Conservation (phyloP, 2,888 invertebrate species). For the Mesochorus sp. region DNA sequence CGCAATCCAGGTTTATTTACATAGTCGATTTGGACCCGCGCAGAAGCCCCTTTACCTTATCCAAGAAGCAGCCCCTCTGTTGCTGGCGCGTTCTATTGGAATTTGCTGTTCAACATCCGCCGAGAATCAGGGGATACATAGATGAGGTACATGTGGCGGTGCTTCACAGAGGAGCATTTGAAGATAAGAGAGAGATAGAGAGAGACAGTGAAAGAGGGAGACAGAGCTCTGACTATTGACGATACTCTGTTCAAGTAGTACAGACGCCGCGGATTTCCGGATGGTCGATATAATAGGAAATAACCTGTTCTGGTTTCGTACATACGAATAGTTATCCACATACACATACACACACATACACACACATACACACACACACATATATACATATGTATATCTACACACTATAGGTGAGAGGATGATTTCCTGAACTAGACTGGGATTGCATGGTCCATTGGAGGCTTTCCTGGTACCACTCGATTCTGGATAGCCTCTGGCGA, state of each 20-base stretch:
- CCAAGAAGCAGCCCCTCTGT: not conserved
- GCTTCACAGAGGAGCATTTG: slow-evolving; percentile 24
- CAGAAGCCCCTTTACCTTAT: not conserved
- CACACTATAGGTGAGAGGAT: slow-evolving; percentile 17
- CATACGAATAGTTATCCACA: slow-evolving; percentile 2
- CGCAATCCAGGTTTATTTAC: not conserved
- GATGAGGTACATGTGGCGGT: not conserved
- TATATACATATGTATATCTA: not conserved
- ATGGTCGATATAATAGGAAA: slow-evolving; percentile 16
- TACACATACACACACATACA: too few relatives aligned
- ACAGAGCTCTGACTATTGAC: slow-evolving; percentile 11
- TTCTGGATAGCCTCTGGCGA: slow-evolving; percentile 22
- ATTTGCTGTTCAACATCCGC: slow-evolving; percentile 12
- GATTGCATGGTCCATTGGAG: slow-evolving; percentile 20
- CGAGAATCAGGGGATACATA: not conserved
- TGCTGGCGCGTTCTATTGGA: slow-evolving; percentile 20
- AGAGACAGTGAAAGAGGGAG: not conserved
- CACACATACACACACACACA: too few relatives aligned
- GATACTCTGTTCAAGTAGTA: slow-evolving; percentile 19
- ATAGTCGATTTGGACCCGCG: not conserved
- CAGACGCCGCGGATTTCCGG: slow-evolving; percentile 30
- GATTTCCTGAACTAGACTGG: slow-evolving; percentile 30
- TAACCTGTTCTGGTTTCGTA: slow-evolving; percentile 1
- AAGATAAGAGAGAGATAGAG: not conserved
- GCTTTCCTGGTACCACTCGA: slow-evolving; percentile 7